These are phyloP conservation scores for Crypturellus undulatus DNA, from an alignment of 2,113 vertebrate genomes.

Conservation along the genomic window DNA sequence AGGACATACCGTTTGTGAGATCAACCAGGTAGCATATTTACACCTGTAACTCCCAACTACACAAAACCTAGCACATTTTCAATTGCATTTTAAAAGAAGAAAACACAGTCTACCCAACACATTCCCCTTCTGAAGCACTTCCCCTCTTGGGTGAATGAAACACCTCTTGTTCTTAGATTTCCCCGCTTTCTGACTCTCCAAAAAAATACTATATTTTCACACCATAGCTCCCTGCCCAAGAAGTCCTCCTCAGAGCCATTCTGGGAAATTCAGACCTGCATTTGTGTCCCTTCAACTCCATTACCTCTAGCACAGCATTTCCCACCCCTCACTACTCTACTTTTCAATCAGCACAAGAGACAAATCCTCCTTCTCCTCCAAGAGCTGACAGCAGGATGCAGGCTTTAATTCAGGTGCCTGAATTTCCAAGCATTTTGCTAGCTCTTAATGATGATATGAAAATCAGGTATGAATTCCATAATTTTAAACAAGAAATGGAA, in stretches of 20 bases:
- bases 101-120: background rate
- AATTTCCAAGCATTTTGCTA: background rate
- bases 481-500: background rate
- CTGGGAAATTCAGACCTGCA: fast-evolving
- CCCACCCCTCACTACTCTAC: fast-evolving
- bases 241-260: fast-evolving
- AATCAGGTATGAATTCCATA: background rate
- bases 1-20: background rate
- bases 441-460: background rate
- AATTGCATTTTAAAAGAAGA: background rate
- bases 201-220: background rate
- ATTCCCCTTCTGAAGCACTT: background rate
- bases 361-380: background rate
- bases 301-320: background rate
- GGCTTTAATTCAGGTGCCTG: background rate
- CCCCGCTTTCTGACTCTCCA: background rate
- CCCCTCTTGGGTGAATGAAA: background rate
- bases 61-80: background rate
- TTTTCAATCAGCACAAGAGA: background rate
- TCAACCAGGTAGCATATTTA: background rate
- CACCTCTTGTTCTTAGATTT: background rate
- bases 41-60: background rate
- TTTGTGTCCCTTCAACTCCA: background rate
- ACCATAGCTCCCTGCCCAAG: background rate
- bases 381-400: background rate